Base-by-base conservation (phyloP, 1,140 invertebrate genomes). In the Lasioglossum baleicum region DNA sequence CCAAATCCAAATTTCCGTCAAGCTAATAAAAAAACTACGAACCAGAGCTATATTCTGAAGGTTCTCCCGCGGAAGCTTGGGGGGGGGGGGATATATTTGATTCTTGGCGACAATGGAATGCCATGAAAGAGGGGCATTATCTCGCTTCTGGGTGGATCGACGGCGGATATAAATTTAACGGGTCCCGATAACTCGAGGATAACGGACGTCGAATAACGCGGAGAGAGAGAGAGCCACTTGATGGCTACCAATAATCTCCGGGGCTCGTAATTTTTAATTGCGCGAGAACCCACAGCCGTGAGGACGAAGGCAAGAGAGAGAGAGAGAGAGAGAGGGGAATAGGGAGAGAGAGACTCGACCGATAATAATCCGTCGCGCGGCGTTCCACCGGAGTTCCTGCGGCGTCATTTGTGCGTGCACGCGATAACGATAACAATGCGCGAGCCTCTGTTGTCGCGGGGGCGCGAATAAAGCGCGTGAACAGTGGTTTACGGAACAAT, bases 361-460 rank as follows among this genome's bases (percentile, higher is more conserved):
- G 60, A 72, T 72, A 53, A 72, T 72, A 42, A 78, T 53, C 44
- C 31, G 20, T 61, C 65, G 51, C 67, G 67, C 17, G 7, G 2
- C 56, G 26, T 48, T 56, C 3, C 69, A 17, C 6, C 48, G 22
- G 56, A 51, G 69, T 64, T 65, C 31, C 70, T 63, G 48, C 48
- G n/a, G 40, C 48, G 69, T 65, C 69, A 65, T 73, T 79, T 79
- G 70, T 56, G 76, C 76, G 76, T 79, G 11, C 70, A 79, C 26
- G n/a, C 60, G 69, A 73, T 79, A 73, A 79, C 69, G 76, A 44
- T 72, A 73, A 73, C 51, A 65, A 79, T 22, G 35, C 61, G 42
- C 58, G 22, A 10, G 17, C 17, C 26, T 64, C 48, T 61, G 61
- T 73, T 31, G 61, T 67, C 48, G n/a, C 63, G 64, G 42, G 51